Percentiles rank a stretch among this genome's conserved stretches.
These are phyloP conservation scores for Alca torda DNA, from an alignment of 2,797 vertebrate genomes.

Conservation along the genomic window DNA sequence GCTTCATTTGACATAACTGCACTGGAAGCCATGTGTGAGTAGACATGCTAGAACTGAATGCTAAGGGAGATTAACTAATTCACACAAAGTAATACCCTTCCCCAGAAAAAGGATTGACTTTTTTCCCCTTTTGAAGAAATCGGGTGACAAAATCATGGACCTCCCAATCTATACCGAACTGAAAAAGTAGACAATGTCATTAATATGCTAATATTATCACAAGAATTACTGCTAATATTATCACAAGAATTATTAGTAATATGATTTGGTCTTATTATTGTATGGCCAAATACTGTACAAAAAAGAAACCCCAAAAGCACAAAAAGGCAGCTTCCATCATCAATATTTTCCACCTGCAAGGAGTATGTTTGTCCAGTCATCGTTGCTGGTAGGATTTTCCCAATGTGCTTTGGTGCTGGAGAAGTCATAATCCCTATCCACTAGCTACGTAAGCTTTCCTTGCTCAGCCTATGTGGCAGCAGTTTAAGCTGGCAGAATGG, in stretches of 20 bases:
- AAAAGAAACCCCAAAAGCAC: not conserved
- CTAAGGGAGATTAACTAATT: not conserved
- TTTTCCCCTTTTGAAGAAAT: not conserved
- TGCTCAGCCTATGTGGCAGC: not conserved
- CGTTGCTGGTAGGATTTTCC: not conserved
- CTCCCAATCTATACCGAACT: not conserved
- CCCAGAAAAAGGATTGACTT: not conserved
- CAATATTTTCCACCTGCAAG: not conserved
- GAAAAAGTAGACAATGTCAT: not conserved
- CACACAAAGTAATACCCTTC: not conserved
- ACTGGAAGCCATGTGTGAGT: not conserved
- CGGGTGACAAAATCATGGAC: not conserved
- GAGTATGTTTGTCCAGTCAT: not conserved
- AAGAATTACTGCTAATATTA: not conserved
- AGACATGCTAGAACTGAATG: not conserved
- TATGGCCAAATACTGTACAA: not conserved
- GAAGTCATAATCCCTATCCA: not conserved
- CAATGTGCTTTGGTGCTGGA: not conserved
- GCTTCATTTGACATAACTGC: not conserved
- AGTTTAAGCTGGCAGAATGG: not conserved
- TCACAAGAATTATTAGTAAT: not conserved
- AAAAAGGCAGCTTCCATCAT: not conserved
- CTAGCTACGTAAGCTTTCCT: not conserved
- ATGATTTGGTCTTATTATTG: not conserved
- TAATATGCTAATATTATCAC: not conserved